Conservation (phyloP, 2,797 vertebrate genomes). For the Oryzias dopingdopingensis region DNA sequence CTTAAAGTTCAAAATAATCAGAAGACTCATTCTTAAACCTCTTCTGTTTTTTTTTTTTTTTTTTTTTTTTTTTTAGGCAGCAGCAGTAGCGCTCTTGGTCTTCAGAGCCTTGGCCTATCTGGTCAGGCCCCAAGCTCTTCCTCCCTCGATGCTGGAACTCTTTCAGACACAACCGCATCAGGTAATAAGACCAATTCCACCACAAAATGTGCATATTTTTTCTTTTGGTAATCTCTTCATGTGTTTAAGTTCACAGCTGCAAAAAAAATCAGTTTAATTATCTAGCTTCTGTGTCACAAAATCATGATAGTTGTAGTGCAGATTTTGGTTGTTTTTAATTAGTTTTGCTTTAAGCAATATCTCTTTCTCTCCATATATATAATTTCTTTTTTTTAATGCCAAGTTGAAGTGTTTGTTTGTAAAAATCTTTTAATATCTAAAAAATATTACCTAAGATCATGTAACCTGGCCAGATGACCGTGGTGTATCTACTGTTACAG, state of each 20-base stretch:
- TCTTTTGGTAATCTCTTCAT: background rate
- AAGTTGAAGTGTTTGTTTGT: slow-evolving; percentile 11
- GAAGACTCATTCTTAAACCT: too few relatives aligned
- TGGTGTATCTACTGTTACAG: slow-evolving; percentile 95
- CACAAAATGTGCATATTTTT: background rate
- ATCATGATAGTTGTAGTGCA: too few relatives aligned
- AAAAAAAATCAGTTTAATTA: background rate
- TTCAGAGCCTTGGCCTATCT: slow-evolving; percentile 96
- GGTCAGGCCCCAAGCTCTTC: slow-evolving; percentile 98
- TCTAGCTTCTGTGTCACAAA: too few relatives aligned
- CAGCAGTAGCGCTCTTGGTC: slow-evolving; percentile 96
- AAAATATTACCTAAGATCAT: slow-evolving; percentile 36
- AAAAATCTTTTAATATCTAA: slow-evolving; percentile 27
- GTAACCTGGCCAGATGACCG: slow-evolving; percentile 62
- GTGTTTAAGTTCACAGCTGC: background rate
- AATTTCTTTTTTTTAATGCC: too few relatives aligned
- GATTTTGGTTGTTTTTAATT: background rate
- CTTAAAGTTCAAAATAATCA: too few relatives aligned
- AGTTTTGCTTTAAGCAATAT: background rate
- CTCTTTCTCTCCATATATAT: background rate
- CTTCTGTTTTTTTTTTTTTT: too few relatives aligned
- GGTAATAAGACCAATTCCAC: slow-evolving; percentile 77
- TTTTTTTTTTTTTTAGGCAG: slow-evolving; percentile 81
- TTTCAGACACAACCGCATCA: slow-evolving; percentile 99
- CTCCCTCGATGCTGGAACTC: slow-evolving; percentile 95